Evolutionary conservation across 2,888 invertebrate genomes (phyloP), one percentile per base, ranked within the genome.

Genomic region (Troides aeacus): DNA sequence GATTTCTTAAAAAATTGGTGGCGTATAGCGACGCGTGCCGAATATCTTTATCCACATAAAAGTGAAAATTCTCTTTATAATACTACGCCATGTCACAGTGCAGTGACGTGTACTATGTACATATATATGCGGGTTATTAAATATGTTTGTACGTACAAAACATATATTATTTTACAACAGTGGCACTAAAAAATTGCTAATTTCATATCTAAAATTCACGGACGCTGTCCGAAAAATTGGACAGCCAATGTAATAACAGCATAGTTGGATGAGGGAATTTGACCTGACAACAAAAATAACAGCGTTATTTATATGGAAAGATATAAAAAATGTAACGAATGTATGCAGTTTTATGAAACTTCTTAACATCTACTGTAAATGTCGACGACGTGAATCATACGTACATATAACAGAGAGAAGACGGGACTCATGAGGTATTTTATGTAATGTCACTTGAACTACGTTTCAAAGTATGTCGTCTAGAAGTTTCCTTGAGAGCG

Each of bases 371-470:
- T 46, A 46, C 6, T 39, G 21, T 68, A 58, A 81, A 77, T 74
- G 78, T 79, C 79, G 72, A 74, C 75, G 64, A 72, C 78, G 77
- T 77, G 75, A 75, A 77, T 80, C 56, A 77, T 80, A 56, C 77
- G 80, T 78, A 80, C 74, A 77, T 76, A 74, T 74, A 71, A 74
- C 76, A 78, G 78, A 78, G 79, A 75, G 80, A 79, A 78, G 76
- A 74, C 73, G 72, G 76, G 79, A 83, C 85, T 85, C 84, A 83
- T 79, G 80, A 79, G 79, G 74, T 81, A 80, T 84, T 84, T 82
- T 82, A 82, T 83, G 77, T 82, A 81, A 86, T 79, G 81, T 80
- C 81, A 83, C 84, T 87, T 83, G 81, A 84, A 83, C 79, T 81
- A 77, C 77, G 78, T 77, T 76, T 75, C 72, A 71, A 82, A 84